Base-by-base conservation (phyloP, 2,888 invertebrate genomes). In the Anthoptus insignis region DNA sequence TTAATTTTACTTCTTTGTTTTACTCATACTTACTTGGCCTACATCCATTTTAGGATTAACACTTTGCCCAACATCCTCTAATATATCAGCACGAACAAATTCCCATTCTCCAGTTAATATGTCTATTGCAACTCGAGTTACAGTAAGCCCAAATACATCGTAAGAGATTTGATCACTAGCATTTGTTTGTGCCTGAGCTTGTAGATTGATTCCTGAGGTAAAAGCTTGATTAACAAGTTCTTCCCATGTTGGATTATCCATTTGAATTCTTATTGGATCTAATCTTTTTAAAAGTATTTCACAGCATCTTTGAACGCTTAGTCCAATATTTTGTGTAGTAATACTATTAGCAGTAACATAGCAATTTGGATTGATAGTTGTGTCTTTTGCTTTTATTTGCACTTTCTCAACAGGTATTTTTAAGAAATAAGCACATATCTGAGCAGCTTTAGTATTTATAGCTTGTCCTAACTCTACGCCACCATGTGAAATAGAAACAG, bases 391-490 rank as follows among this genome's bases (percentile, higher is more conserved):
- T 78, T 96, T 96, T 0, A 97, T 94, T 24, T 89, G 93, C 22
- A 97, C 86, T 81, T 94, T 93, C 0, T 95, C 94, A 65, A 97
- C 69, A 0, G 96, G 94, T 70, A 97, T 95, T 0, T 95, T 96
- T 14, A 98, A 85, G 1, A 92, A 92, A 71, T 96, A 94, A 0
- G 97, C 97, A 64, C 95, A 96, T 0, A 97, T 96, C 93, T 97
- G 97, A n/a, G 96, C 95, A 0, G 94, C 95, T 93, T 97, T 97
- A 0, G 97, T 97, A 73, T 97, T 96, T 53, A 97, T 94, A 0
- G 97, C 97, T 92, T 97, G 97, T 0, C 97, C 97, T 88, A 95
- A 95, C 90, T 96, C 96, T 49, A 95, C 88, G 0, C 96, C 96
- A 29, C 95, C 96, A 73, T 97, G 97, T 6, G 94, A 89, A 7